phyloP scores from a whole-genome alignment of 53 echinoderm and acorn worm species.

The Apostichopus leukothele region DNA sequence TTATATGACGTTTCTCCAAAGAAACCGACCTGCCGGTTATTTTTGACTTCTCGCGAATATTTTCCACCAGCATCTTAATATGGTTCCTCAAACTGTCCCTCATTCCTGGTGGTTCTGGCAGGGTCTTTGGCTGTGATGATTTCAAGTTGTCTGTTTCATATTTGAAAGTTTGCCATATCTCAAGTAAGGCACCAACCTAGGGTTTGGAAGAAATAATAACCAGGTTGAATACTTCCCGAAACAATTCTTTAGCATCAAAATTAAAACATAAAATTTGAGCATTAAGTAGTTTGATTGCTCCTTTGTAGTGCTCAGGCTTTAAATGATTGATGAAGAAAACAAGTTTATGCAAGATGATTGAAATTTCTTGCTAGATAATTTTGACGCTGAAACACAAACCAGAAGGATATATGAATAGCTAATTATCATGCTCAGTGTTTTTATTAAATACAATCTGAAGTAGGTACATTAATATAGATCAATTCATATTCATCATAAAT shows the following conservation, averaged over 20 bases:
- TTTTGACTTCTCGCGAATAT: slow-evolving; percentile 70
- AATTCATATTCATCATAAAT: neutral
- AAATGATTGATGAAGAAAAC: too few relatives aligned
- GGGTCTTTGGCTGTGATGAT: slow-evolving; percentile 14
- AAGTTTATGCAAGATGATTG: too few relatives aligned
- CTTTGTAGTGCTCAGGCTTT: neutral
- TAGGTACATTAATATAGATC: neutral
- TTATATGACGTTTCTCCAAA: neutral
- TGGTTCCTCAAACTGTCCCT: slow-evolving; percentile 78
- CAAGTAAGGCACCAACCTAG: slow-evolving; percentile 83
- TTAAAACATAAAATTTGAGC: neutral
- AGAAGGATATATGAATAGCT: too few relatives aligned
- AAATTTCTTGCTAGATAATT: too few relatives aligned
- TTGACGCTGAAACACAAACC: too few relatives aligned
- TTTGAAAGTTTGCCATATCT: slow-evolving; percentile 89
- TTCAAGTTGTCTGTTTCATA: slow-evolving; percentile 59
- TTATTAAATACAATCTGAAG: neutral
- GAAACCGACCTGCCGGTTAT: neutral
- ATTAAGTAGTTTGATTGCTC: neutral
- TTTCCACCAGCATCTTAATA: slow-evolving; percentile 80
- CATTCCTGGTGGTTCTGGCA: slow-evolving; percentile 88
- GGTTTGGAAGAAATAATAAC: neutral
- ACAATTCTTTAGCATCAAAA: too few relatives aligned
- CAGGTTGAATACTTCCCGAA: neutral
- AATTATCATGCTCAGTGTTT: too few relatives aligned